Conservation (phyloP, 2,797 vertebrate genomes). For the Phaenicophaeus curvirostris region DNA sequence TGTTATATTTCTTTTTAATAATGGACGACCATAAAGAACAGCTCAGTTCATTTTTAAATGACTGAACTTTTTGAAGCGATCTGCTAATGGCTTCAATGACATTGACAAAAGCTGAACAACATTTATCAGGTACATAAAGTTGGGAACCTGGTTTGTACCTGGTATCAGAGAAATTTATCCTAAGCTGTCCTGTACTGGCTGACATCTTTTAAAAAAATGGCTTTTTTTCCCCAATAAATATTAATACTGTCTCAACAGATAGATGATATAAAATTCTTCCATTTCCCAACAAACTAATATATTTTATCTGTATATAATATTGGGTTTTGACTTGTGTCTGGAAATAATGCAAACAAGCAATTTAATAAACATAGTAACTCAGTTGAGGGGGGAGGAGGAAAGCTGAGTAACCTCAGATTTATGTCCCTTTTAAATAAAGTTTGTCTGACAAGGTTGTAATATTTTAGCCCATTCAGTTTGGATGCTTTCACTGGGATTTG, state of each 20-base stretch:
- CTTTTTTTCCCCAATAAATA: constrained; percentile 59
- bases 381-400: not conserved
- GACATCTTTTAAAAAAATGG: not conserved
- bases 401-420: constrained; percentile 53
- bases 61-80: constrained; percentile 47
- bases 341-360: constrained; percentile 67
- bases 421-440: constrained; percentile 46
- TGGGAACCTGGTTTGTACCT: constrained; percentile 6
- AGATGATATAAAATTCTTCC: constrained; percentile 59
- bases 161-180: not conserved
- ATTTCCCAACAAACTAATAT: constrained; percentile 50
- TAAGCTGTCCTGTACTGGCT: not conserved
- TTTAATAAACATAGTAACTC: constrained; percentile 73
- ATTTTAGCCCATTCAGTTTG: constrained; percentile 38
- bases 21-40: constrained; percentile 47
- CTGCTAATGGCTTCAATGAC: constrained; percentile 47
- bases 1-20: constrained; percentile 39
- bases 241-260: constrained; percentile 43
- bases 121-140: constrained; percentile 54
- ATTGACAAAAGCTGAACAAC: constrained; percentile 56
- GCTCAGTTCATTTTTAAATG: constrained; percentile 60
- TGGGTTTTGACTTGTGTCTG: constrained; percentile 49
- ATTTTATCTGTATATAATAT: constrained; percentile 64
- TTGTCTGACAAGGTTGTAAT: constrained; percentile 32
- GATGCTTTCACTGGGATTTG: constrained; percentile 54